Evolutionary conservation across 2,888 invertebrate genomes (phyloP).

Genomic region (Machimus rusticus): DNA sequence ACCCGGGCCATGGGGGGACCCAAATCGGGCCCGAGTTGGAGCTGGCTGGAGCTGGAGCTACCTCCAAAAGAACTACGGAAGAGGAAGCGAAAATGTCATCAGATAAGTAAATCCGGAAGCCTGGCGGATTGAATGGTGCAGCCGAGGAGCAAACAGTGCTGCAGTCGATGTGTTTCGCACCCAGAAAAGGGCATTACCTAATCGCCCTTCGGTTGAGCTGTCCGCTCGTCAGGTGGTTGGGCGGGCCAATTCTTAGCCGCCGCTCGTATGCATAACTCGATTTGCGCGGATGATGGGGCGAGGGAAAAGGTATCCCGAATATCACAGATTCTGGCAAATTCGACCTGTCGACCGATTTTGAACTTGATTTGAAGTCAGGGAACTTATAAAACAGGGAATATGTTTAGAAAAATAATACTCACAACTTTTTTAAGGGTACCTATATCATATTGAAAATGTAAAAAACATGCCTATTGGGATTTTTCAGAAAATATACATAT

Average conservation of each 20-base stretch:
- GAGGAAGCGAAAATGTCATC: slow-evolving; percentile 45
- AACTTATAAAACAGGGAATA: background rate
- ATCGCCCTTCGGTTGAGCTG: background rate
- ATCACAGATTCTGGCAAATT: background rate
- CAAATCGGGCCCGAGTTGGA: background rate
- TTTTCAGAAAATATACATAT: too few relatives aligned
- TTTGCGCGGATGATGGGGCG: background rate
- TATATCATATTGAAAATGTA: too few relatives aligned
- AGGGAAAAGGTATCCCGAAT: background rate
- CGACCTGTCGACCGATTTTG: background rate
- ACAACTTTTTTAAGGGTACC: background rate
- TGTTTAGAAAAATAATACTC: background rate
- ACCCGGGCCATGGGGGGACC: background rate
- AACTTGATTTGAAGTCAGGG: background rate
- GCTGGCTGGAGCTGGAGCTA: background rate
- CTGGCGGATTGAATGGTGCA: slow-evolving; percentile 43
- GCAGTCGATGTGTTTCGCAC: slow-evolving; percentile 38
- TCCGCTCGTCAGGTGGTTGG: background rate
- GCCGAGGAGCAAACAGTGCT: slow-evolving; percentile 44
- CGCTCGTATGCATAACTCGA: background rate
- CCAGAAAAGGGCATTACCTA: slow-evolving; percentile 13
- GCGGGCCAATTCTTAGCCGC: background rate
- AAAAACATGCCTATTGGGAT: too few relatives aligned
- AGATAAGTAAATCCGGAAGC: slow-evolving; percentile 46
- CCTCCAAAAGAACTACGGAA: slow-evolving; percentile 36